Evolutionary conservation across 2,797 vertebrate species (phyloP).

Genomic region (Diglossa cyanea): DNA sequence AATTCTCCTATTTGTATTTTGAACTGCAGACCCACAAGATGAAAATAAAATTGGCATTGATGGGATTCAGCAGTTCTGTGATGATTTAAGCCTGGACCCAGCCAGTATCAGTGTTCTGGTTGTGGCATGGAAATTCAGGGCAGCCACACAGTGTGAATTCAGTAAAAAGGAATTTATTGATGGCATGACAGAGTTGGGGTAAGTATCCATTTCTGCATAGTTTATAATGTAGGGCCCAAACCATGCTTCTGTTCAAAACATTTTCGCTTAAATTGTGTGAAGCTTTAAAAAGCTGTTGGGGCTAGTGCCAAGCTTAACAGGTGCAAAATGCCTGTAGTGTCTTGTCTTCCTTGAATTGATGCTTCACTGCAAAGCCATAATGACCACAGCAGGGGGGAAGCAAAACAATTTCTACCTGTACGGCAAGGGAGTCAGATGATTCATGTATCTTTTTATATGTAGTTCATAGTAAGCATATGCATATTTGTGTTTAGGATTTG

Average conservation of each 20-base stretch:
- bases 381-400: not conserved
- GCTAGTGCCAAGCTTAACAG: not conserved
- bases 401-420: not conserved
- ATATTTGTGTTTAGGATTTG: not conserved
- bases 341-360: not conserved
- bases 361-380: not conserved
- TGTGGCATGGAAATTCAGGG: conserved; percentile 95
- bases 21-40: conserved; percentile 90
- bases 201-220: conserved; percentile 59
- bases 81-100: conserved; percentile 91
- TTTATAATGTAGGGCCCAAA: not conserved
- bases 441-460: not conserved
- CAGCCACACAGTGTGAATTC: conserved; percentile 96
- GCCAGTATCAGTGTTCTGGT: conserved; percentile 93
- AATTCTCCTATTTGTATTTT: not conserved
- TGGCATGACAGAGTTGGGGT: conserved; percentile 96
- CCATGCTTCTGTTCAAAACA: not conserved
- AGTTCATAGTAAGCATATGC: not conserved
- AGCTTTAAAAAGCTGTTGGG: not conserved
- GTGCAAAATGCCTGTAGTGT: not conserved
- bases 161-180: conserved; percentile 96
- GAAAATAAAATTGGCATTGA: conserved; percentile 98
- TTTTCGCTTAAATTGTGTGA: not conserved
- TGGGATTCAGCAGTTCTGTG: conserved; percentile 96
- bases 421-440: not conserved